Evolutionary conservation across 1,140 invertebrate species (phyloP).

Genomic region (Stegodyphus dumicola): DNA sequence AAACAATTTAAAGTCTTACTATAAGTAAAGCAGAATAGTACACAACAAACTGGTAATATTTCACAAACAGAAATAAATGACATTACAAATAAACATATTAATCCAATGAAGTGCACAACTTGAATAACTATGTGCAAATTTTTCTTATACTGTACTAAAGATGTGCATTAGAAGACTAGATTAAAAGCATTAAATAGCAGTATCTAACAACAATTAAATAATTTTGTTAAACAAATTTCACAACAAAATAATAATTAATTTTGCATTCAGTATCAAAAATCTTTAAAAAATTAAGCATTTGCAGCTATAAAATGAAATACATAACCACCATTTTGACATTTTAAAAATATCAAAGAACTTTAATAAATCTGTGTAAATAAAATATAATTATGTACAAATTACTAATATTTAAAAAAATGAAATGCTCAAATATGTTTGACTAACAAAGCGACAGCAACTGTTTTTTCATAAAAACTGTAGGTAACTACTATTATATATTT

Average conservation of each 20-base stretch:
- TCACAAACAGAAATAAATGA: not conserved
- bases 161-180: constrained; percentile 51
- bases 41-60: constrained; percentile 3
- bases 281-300: not conserved
- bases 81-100: constrained; percentile 9
- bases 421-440: too few species aligned
- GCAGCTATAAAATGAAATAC: too few species aligned
- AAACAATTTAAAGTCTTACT: constrained; percentile 18
- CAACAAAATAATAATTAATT: not conserved
- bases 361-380: not conserved
- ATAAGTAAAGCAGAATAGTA: constrained; percentile 5
- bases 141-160: not conserved
- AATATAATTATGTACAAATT: not conserved
- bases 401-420: not conserved
- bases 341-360: not conserved
- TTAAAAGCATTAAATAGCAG: constrained; percentile 17
- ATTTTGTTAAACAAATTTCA: constrained; percentile 10
- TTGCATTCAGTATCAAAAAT: not conserved
- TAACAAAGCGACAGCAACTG: too few species aligned
- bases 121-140: constrained; percentile 42
- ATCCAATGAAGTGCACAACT: constrained; percentile 34
- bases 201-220: not conserved
- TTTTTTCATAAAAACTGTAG: too few species aligned
- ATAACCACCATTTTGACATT: too few species aligned
- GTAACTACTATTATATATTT: constrained; percentile 5